A percentile compares a stretch with the other conserved stretches of the same genome.
Evolutionary conservation across 1,140 invertebrate species (phyloP).

Genomic region (Tetraneura akinire): DNA sequence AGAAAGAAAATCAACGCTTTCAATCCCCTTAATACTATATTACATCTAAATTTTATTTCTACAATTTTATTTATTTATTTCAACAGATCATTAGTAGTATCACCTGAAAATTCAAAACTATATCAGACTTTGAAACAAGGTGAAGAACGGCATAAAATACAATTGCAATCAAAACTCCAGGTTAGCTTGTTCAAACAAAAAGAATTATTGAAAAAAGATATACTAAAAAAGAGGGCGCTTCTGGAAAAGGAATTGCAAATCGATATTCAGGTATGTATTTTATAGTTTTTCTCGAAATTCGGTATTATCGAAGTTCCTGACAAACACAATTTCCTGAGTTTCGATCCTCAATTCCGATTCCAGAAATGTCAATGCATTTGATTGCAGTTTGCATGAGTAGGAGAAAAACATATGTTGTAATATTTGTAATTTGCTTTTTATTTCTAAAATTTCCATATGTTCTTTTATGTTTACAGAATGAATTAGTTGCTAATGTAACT

Average conservation of each 20-base stretch:
- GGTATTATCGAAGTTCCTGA: conserved; percentile 41
- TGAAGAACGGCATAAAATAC: conserved; percentile 48
- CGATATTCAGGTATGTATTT: conserved; percentile 75
- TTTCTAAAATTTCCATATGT: neutral
- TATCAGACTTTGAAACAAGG: conserved; percentile 55
- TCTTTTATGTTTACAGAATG: conserved; percentile 26
- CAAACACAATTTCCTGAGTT: conserved; percentile 40
- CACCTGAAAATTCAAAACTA: conserved; percentile 56
- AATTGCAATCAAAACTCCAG: conserved; percentile 60
- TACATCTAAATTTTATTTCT: conserved; percentile 5
- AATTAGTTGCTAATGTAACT: conserved; percentile 28
- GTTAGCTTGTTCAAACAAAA: conserved; percentile 78
- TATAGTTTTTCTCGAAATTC: conserved; percentile 48
- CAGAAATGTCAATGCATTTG: conserved; percentile 41
- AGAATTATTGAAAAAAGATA: conserved; percentile 90
- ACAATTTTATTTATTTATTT: neutral
- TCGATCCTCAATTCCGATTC: conserved; percentile 50
- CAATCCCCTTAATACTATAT: too few species aligned
- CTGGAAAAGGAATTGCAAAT: conserved; percentile 89
- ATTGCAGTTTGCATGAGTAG: conserved; percentile 7
- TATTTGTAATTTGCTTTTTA: neutral
- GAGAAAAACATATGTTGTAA: neutral
- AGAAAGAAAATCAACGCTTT: too few species aligned
- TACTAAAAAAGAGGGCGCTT: conserved; percentile 83
- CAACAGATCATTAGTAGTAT: conserved; percentile 23